Evolutionary conservation across 2,797 vertebrate genomes (phyloP).

Genomic region (Chrysocyon brachyurus): DNA sequence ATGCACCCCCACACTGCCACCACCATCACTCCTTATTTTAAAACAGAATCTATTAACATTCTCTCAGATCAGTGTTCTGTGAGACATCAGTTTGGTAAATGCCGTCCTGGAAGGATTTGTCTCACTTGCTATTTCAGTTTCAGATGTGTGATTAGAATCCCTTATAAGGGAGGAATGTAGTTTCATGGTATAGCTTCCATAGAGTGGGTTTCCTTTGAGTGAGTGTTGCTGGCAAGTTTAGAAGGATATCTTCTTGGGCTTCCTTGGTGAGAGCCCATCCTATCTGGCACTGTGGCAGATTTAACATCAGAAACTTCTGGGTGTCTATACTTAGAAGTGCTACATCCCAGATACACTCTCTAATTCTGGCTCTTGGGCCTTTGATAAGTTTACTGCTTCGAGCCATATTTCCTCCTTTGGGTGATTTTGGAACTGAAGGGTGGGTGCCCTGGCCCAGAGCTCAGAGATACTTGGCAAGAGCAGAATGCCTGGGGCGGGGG

Average conservation of each 20-base stretch:
- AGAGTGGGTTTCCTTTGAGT: neutral
- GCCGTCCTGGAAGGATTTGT: conserved; percentile 12
- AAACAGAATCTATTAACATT: conserved; percentile 63
- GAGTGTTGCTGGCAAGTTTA: neutral
- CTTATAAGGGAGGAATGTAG: conserved; percentile 16
- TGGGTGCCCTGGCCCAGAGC: neutral
- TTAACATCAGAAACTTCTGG: conserved; percentile 29
- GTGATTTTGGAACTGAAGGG: neutral
- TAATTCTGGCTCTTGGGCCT: neutral
- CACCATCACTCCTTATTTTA: conserved; percentile 36
- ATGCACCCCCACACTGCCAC: neutral
- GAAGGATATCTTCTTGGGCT: neutral
- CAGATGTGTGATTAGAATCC: conserved; percentile 9
- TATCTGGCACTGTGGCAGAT: neutral
- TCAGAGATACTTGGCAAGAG: neutral
- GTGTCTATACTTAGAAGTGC: neutral
- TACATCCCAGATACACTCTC: neutral
- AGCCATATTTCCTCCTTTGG: neutral
- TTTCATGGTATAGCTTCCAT: neutral
- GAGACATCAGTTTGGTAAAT: conserved; percentile 13
- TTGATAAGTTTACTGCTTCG: conserved; percentile 36
- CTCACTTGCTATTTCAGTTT: conserved; percentile 33
- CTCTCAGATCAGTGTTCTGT: neutral
- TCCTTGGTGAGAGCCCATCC: neutral
- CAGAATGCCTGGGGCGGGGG: neutral